Percentiles rank a stretch among this genome's conserved stretches.
These are phyloP conservation scores for Callosobruchus maculatus DNA, from an alignment of 2,888 invertebrate species.

Conservation along the genomic window DNA sequence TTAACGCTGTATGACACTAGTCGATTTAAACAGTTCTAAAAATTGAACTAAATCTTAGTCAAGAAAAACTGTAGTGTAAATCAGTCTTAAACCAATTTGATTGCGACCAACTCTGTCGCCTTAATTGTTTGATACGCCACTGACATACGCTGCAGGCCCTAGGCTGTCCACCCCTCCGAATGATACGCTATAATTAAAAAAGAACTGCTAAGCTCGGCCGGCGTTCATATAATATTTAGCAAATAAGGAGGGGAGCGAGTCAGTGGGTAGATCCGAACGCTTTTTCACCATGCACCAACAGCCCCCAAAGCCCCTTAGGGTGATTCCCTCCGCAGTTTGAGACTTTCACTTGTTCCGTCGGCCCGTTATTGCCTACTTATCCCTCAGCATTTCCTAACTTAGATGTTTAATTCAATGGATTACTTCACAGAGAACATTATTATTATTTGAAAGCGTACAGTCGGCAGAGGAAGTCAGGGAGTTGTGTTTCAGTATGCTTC, in stretches of 20 bases:
- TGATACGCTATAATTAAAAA: conserved; percentile 37
- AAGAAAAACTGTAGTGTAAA: too few relatives aligned
- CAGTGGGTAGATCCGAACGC: background rate
- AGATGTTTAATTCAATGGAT: background rate
- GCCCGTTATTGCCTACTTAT: background rate
- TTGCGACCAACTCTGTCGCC: too few relatives aligned
- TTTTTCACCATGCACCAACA: background rate
- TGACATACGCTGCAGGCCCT: conserved; percentile 9
- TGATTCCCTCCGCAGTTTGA: background rate
- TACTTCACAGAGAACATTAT: background rate
- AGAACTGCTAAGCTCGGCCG: conserved; percentile 29
- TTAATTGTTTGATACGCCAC: conserved; percentile 3
- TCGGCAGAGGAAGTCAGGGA: background rate
- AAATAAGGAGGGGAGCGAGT: conserved; percentile 29
- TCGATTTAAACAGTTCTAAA: too few relatives aligned
- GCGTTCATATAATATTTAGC: conserved; percentile 39
- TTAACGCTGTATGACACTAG: too few relatives aligned
- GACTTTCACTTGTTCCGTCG: background rate
- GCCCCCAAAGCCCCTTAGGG: background rate
- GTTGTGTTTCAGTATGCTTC: too few relatives aligned
- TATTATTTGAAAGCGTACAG: background rate
- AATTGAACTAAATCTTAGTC: too few relatives aligned
- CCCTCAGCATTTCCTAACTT: background rate
- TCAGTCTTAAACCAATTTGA: too few relatives aligned
- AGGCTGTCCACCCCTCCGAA: conserved; percentile 18